phyloP scores from a whole-genome alignment of 23 tunicate species.

The Trididemnum nubilum region DNA sequence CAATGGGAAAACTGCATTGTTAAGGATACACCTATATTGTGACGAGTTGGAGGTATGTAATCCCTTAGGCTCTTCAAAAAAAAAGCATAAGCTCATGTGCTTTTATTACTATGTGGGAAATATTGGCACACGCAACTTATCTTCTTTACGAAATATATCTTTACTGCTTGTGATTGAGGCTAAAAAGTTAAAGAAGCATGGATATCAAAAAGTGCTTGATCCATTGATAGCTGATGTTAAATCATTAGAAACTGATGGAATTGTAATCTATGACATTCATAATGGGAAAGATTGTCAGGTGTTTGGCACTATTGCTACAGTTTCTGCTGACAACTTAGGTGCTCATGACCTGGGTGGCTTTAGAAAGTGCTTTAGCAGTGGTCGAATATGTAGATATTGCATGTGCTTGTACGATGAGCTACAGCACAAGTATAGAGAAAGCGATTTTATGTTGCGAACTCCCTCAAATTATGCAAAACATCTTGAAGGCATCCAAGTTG shows the following conservation, averaged over 20 bases:
- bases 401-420: conserved; percentile 25
- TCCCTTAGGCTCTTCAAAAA: conserved; percentile 37
- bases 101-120: conserved; percentile 46
- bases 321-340: conserved; percentile 49
- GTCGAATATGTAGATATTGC: conserved; percentile 36
- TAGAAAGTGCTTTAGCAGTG: conserved; percentile 40
- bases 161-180: conserved; percentile 20
- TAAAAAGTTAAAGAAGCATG: not conserved
- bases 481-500: not conserved
- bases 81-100: conserved; percentile 33
- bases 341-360: conserved; percentile 42
- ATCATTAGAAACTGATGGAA: conserved; percentile 38
- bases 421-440: not conserved
- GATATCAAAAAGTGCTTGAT: conserved; percentile 6
- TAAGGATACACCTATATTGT: conserved; percentile 35
- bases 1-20: not conserved
- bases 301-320: conserved; percentile 35
- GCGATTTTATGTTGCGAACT: conserved; percentile 26
- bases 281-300: not conserved
- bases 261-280: not conserved
- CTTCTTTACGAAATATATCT: conserved; percentile 28
- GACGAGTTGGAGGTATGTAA: conserved; percentile 49
- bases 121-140: conserved; percentile 19
- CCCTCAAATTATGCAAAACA: conserved; percentile 5
- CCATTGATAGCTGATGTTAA: conserved; percentile 33